Evolutionary conservation across 2,113 vertebrate genomes (phyloP), one percentile per base, ranked within the genome.

Genomic region (Rhizomys pruinosus): DNA sequence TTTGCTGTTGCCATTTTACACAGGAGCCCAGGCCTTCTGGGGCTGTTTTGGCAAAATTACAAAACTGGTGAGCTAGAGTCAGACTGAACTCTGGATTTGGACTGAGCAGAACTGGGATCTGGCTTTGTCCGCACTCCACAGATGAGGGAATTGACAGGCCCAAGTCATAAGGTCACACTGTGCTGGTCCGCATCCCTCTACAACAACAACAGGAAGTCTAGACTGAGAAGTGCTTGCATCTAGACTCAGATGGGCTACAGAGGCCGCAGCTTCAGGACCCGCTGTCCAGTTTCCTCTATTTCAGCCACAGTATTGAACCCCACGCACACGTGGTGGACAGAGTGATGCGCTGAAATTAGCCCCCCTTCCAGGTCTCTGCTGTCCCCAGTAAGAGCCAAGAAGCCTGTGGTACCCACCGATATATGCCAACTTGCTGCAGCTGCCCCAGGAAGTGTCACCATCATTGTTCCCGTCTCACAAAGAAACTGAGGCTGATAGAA

Each of bases 391-490:
- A 34, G 25, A 47, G 34, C 73, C 59, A 55, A 47, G 17, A 29
- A 25, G 6, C 8, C 9, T 0, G 0, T 1, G 52, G 22, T n/a
- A 0, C 3, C 6, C 77, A n/a, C 47, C 34, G 3, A 0, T 1
- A 29, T 0, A 19, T 6, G 0, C 63, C 37, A 22, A 55, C 27
- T 3, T 0, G 8, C 1, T 20, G 9, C 37, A 2, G 37, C 52
- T 66, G 3, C 57, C 74, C 0, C 0, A 11, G 25, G 25, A 34
- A 39, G 1, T 0, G 5, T 22, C 3, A 10, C 10, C 23, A 0
- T 32, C 17, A 10, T 0, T 10, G 37, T n/a, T 59, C 37, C 57
- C 63, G 32, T 7, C 52, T 55, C 80, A 77, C 55, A 66, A 37
- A 82, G 6, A 74, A 57, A 52, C 32, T 0, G 1, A 87, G 82